Conservation (phyloP, 2,113 vertebrate species). For the Puffinus mauretanicus region DNA sequence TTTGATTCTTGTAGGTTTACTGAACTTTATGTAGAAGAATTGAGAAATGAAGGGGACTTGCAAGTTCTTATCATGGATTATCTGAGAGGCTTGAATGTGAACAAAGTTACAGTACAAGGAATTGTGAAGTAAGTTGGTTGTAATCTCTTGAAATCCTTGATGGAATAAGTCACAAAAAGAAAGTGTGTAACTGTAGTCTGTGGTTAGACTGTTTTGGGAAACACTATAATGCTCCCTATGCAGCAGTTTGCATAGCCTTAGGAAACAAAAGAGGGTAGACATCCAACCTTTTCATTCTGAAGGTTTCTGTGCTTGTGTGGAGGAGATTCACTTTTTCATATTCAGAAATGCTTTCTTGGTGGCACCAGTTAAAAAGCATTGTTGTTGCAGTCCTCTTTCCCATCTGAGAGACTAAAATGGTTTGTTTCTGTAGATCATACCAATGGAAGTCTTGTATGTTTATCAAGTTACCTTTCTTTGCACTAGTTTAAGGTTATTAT, state of each 20-base stretch:
- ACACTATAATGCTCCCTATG: rapidly evolving
- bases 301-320: neutral
- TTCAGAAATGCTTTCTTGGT: neutral
- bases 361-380: neutral
- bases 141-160: neutral
- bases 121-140: constrained; percentile 85
- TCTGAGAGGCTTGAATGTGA: constrained; percentile 85
- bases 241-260: neutral
- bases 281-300: neutral
- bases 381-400: neutral
- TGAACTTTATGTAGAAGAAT: constrained; percentile 94
- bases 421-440: neutral
- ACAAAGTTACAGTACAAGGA: constrained; percentile 82
- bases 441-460: neutral
- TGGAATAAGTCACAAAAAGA: neutral
- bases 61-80: constrained; percentile 90
- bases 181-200: neutral
- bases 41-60: constrained; percentile 89
- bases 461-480: neutral
- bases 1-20: constrained; percentile 82
- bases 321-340: neutral
- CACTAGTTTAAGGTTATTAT: neutral
- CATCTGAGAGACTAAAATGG: neutral
- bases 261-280: neutral
- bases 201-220: neutral